Conservation (phyloP, 2,797 vertebrate species). For the Semotilus atromaculatus region DNA sequence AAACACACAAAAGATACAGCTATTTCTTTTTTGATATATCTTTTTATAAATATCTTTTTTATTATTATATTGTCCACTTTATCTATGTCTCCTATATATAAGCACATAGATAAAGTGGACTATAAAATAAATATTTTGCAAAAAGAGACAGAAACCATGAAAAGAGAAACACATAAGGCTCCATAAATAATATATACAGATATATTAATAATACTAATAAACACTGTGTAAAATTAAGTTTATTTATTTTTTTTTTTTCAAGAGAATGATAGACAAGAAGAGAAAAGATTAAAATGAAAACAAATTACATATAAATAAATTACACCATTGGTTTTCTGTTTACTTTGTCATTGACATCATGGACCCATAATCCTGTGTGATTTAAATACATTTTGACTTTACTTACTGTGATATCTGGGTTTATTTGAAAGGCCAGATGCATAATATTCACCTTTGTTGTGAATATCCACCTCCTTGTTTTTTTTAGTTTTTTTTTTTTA, state of each 20-base stretch:
- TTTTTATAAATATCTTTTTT: too few species aligned
- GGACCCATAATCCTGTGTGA: not conserved
- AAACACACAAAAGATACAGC: too few species aligned
- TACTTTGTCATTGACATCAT: not conserved
- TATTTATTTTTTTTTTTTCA: not conserved
- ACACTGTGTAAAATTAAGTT: not conserved
- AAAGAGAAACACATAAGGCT: not conserved
- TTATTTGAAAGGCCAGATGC: conserved; percentile 72
- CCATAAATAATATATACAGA: too few species aligned
- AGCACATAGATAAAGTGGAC: not conserved
- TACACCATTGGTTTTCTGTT: not conserved
- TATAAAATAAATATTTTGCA: not conserved
- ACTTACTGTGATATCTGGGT: conserved; percentile 57
- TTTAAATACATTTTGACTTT: conserved; percentile 13
- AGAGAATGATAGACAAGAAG: not conserved
- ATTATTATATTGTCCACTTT: not conserved
- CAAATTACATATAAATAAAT: not conserved
- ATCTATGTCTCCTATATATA: not conserved
- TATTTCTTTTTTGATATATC: not conserved
- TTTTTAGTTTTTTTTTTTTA: conserved; percentile 47
- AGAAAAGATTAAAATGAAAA: not conserved
- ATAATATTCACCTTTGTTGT: conserved; percentile 70
- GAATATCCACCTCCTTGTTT: conserved; percentile 61
- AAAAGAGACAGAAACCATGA: not conserved
- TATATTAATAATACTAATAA: not conserved